Evolutionary conservation across 2,888 invertebrate species (phyloP).

Genomic region (Dysmachus trigonus): DNA sequence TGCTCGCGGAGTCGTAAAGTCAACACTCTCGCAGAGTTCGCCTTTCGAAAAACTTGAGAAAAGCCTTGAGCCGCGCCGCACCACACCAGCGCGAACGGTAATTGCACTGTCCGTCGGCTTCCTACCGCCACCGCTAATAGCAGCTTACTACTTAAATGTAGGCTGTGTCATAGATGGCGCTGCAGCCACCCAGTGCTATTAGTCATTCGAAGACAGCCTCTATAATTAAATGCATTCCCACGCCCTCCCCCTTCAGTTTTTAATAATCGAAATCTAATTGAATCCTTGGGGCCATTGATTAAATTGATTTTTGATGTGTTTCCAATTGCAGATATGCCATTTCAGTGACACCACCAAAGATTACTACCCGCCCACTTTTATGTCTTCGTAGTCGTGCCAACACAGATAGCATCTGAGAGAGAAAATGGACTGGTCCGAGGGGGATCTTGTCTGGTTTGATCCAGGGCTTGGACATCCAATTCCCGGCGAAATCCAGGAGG

Average conservation of each 20-base stretch:
- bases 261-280: background rate
- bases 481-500: constrained; percentile 90
- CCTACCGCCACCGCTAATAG: background rate
- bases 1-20: background rate
- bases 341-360: background rate
- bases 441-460: constrained; percentile 95
- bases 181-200: background rate
- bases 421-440: constrained; percentile 74
- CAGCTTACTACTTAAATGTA: background rate
- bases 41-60: constrained; percentile 15
- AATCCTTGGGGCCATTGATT: background rate
- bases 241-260: background rate
- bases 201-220: background rate
- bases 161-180: no score
- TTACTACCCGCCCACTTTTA: background rate
- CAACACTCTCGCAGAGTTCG: background rate
- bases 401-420: background rate
- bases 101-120: background rate
- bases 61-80: background rate
- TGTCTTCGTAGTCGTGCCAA: constrained; percentile 23
- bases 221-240: background rate
- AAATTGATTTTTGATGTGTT: background rate
- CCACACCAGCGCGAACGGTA: background rate
- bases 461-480: constrained; percentile 89
- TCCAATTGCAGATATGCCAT: constrained; percentile 16